These are phyloP conservation scores for Phortica variegata DNA, from an alignment of 1,140 invertebrate species.

Conservation along the genomic window DNA sequence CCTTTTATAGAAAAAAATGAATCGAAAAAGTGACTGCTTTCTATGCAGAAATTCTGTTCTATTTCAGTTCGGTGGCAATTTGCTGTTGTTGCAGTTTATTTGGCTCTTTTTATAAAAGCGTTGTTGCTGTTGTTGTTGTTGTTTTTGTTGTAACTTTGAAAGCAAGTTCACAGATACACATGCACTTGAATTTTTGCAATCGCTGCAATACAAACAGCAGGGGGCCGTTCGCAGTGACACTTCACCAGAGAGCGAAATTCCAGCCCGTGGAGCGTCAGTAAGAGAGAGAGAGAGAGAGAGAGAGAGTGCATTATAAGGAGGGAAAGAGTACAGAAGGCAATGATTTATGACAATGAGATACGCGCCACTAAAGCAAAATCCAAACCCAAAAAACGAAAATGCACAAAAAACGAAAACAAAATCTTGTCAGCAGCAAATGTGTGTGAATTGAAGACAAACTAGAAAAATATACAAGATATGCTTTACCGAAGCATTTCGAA, in stretches of 20 bases:
- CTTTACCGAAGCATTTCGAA: too few species aligned
- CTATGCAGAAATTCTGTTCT: too few species aligned
- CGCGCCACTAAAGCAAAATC: slow-evolving; percentile 49
- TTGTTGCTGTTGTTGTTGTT: slow-evolving; percentile 7
- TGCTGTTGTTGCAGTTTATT: slow-evolving; percentile 29
- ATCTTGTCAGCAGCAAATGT: background rate
- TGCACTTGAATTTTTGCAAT: slow-evolving; percentile 16
- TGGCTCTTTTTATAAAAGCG: slow-evolving; percentile 18
- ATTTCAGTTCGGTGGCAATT: slow-evolving; percentile 27
- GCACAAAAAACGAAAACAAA: slow-evolving; percentile 12
- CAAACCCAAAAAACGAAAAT: slow-evolving; percentile 29
- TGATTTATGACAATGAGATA: slow-evolving; percentile 56
- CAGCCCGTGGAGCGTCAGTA: too few species aligned
- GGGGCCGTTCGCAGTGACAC: slow-evolving; percentile 51
- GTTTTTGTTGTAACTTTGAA: slow-evolving; percentile 15
- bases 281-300: too few species aligned
- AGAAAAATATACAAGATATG: too few species aligned
- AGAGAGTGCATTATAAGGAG: too few species aligned
- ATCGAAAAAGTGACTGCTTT: too few species aligned
- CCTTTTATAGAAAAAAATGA: too few species aligned
- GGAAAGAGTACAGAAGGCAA: too few species aligned
- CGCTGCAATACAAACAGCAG: slow-evolving; percentile 33
- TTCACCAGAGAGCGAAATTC: slow-evolving; percentile 46
- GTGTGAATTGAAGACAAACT: too few species aligned
- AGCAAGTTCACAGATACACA: slow-evolving; percentile 13